Conservation (phyloP, 92 coral and sea anemone genomes). For the Zoanthus gigantus region DNA sequence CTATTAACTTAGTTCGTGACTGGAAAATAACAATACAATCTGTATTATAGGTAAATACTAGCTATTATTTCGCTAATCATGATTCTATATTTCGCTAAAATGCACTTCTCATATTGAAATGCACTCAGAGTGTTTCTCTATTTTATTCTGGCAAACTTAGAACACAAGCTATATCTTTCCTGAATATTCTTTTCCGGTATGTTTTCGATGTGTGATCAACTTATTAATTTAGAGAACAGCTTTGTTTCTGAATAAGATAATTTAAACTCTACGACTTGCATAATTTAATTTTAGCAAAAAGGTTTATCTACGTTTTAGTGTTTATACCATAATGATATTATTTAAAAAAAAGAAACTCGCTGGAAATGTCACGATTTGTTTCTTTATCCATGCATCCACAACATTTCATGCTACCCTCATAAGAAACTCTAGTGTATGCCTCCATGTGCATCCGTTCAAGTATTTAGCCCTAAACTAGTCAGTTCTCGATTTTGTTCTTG, state of each 20-base stretch:
- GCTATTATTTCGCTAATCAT: no score
- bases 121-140: no score
- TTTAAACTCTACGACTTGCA: background rate
- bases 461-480: no score
- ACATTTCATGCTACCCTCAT: no score
- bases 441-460: no score
- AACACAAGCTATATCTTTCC: background rate
- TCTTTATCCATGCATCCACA: background rate
- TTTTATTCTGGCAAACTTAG: background rate
- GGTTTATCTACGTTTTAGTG: background rate
- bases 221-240: background rate
- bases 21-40: no score
- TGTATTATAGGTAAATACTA: no score
- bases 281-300: background rate
- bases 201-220: background rate
- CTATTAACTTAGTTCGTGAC: no score
- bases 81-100: no score
- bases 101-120: no score
- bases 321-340: background rate
- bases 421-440: no score
- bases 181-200: background rate
- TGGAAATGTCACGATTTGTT: background rate
- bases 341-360: background rate
- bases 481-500: no score
- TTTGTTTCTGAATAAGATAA: constrained; percentile 23